Conservation (phyloP, 2,113 vertebrate species). For the Oryzias javanicus region DNA sequence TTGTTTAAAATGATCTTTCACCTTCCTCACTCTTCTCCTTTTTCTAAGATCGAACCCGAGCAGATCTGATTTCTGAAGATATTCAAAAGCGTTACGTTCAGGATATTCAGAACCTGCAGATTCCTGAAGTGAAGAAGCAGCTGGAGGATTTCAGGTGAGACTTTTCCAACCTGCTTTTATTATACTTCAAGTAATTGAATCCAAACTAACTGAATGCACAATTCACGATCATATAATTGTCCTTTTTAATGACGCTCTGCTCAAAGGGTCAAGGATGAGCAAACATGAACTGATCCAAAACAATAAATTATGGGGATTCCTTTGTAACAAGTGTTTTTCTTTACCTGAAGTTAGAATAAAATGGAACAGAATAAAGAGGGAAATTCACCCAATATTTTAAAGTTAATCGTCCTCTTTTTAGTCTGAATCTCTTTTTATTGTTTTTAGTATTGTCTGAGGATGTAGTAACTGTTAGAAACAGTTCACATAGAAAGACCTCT, state of each 20-base stretch:
- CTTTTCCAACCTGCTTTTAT: background rate
- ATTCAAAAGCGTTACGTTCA: slow-evolving; percentile 67
- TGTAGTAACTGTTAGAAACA: too few relatives aligned
- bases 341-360: background rate
- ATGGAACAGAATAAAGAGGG: too few relatives aligned
- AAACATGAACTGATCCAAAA: too few relatives aligned
- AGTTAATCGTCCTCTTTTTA: too few relatives aligned
- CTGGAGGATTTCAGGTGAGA: slow-evolving; percentile 85
- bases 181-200: background rate
- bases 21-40: too few relatives aligned
- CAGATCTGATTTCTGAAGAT: slow-evolving; percentile 82
- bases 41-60: slow-evolving; percentile 79
- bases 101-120: slow-evolving; percentile 75
- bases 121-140: slow-evolving; percentile 74
- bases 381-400: background rate
- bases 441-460: too few relatives aligned
- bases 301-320: background rate
- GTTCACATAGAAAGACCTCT: too few relatives aligned
- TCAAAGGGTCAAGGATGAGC: background rate
- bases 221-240: background rate
- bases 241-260: background rate
- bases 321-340: background rate
- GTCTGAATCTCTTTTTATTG: too few relatives aligned
- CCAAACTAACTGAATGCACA: background rate
- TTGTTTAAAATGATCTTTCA: background rate